Evolutionary conservation across 2,113 vertebrate species (phyloP).

Genomic region (Rhadina sibilatrix): DNA sequence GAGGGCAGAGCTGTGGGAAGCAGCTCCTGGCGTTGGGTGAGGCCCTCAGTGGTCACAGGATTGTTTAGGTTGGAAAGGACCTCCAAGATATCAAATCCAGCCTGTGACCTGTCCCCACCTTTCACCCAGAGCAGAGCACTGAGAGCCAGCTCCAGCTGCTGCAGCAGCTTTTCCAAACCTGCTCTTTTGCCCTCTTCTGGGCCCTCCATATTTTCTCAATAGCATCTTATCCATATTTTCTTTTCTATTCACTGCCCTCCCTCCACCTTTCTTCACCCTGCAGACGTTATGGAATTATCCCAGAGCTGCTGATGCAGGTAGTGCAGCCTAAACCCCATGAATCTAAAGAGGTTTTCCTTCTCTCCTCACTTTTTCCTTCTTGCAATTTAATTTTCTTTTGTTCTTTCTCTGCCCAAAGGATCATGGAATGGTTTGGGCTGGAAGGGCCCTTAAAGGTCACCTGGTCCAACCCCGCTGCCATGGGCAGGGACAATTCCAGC

Average conservation of each 20-base stretch:
- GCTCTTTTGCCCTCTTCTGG: not conserved
- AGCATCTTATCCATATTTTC: not conserved
- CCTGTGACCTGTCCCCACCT: not conserved
- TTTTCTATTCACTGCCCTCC: not conserved
- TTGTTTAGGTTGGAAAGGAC: too few species aligned
- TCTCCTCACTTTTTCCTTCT: not conserved
- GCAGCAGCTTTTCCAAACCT: not conserved
- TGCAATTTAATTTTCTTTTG: not conserved
- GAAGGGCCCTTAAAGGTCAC: not conserved
- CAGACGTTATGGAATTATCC: not conserved
- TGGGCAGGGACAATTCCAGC: not conserved
- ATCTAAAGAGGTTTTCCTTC: not conserved
- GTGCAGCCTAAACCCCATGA: not conserved
- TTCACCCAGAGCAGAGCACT: not conserved
- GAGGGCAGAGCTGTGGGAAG: too few species aligned
- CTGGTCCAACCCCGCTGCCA: not conserved
- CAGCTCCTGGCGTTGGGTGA: accelerated
- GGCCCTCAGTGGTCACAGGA: not conserved
- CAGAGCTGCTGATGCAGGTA: not conserved
- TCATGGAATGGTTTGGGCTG: not conserved
- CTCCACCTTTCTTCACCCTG: not conserved
- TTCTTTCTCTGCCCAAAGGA: not conserved
- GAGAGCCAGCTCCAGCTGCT: not conserved
- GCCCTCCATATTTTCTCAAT: not conserved
- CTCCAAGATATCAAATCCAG: not conserved